A percentile compares a stretch with the other conserved stretches of the same genome.
phyloP scores from a whole-genome alignment of 1,140 invertebrate species.

The Eciton burchellii region DNA sequence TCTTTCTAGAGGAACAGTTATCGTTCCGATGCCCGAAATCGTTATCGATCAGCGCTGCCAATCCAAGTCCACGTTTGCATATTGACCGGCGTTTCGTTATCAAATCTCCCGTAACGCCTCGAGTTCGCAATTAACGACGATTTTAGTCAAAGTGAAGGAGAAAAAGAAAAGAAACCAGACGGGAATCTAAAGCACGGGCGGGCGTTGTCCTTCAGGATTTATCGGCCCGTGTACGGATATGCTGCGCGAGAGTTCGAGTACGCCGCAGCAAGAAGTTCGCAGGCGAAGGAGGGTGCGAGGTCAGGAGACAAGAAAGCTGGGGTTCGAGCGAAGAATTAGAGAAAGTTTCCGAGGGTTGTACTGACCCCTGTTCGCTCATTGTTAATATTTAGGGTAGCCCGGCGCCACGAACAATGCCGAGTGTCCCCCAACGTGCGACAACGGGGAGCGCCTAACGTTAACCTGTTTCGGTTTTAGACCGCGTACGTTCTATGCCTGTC shows the following conservation, averaged over 20 bases:
- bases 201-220: background rate
- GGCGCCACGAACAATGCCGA: slow-evolving; percentile 79
- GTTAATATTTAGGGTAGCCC: slow-evolving; percentile 84
- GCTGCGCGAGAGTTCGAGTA: slow-evolving; percentile 1
- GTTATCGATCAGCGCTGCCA: too few relatives aligned
- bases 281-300: background rate
- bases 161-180: too few relatives aligned
- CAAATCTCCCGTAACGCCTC: too few relatives aligned
- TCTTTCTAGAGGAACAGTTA: too few relatives aligned
- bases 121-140: background rate
- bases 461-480: slow-evolving; percentile 80
- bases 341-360: slow-evolving; percentile 77
- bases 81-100: too few relatives aligned
- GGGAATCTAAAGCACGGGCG: background rate
- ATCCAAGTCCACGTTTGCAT: too few relatives aligned
- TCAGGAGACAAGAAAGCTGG: slow-evolving; percentile 27
- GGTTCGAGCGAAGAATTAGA: slow-evolving; percentile 46
- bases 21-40: too few relatives aligned
- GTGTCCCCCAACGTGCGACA: slow-evolving; percentile 70
- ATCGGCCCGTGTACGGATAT: slow-evolving; percentile 40
- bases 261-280: slow-evolving; percentile 5
- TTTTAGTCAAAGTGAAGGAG: too few relatives aligned
- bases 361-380: slow-evolving; percentile 83
- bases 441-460: slow-evolving; percentile 77
- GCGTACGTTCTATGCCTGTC: slow-evolving; percentile 11